Evolutionary conservation across 2,888 invertebrate species (phyloP), one percentile per base, ranked within the genome.

Genomic region (Sphaeridia pumilis): DNA sequence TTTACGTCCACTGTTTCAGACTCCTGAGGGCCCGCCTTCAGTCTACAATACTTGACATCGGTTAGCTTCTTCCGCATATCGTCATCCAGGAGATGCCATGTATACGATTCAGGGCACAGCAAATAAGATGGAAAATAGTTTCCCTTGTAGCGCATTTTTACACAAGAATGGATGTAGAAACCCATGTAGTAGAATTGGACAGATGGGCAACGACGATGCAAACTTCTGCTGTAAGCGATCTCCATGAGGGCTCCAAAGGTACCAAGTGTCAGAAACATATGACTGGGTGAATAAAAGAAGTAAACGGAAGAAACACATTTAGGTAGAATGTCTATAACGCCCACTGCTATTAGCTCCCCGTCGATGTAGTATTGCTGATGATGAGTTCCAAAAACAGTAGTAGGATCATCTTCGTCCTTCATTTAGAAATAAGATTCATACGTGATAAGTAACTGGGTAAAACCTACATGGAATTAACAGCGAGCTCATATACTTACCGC

Each of bases 71-170:
- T 74, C 49, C 79, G 78, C 21, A 90, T 75, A 0, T 83, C 78
- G 58, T 81, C 77, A 47, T 64, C 59, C 17, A 64, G 45, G 5
- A 38, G 24, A 21, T 46, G 51, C 95, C 95, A 98, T 38, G 77
- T 75, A 68, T 84, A 93, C 0, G 85, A 83, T 72, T 94, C 90
- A 0, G 97, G 95, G 69, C 98, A 99, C 0, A 90, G 74, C 36
- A 98, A 74, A 69, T 80, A 84, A 0, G 95, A 95, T 0, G 94
- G 89, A n/a, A 69, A 71, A 68, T 87, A 82, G 69, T 83, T 82
- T 1, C 89, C 92, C 74, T 98, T 99, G 73, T 99, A 99, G 54
- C 84, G 78, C 98, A 99, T 99, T 74, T 99, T 99, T 0, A 80
- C 82, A 69, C 98, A 98, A 0, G 87, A 80, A 70, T 97, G 92